A percentile compares a stretch with the other conserved stretches of the same genome.
These are phyloP conservation scores for Coenobita brevimanus DNA, from an alignment of 1,140 invertebrate species.

Conservation along the genomic window DNA sequence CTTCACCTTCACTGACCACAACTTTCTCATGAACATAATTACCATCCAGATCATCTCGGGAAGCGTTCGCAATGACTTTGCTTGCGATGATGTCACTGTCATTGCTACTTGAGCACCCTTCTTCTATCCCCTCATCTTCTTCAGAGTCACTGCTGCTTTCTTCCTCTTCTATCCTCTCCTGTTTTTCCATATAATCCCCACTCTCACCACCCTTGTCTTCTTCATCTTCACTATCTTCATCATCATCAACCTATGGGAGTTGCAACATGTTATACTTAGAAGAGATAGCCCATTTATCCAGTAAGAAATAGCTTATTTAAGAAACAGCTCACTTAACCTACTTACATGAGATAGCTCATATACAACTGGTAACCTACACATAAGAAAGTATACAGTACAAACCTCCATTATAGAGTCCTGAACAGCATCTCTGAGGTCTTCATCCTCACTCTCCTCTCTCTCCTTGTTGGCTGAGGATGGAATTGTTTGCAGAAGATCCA, in stretches of 20 bases:
- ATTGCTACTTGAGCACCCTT: neutral
- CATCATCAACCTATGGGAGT: too few species aligned
- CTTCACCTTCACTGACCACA: conserved; percentile 17
- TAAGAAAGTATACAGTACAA: too few species aligned
- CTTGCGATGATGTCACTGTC: neutral
- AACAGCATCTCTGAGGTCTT: neutral
- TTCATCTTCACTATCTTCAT: neutral
- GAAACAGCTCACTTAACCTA: too few species aligned
- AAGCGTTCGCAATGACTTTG: neutral
- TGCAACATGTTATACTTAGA: too few species aligned
- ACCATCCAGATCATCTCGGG: conserved; percentile 27
- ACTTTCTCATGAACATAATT: conserved; percentile 38
- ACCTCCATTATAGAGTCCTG: conserved; percentile 7
- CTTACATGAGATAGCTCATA: too few species aligned
- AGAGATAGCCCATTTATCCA: too few species aligned
- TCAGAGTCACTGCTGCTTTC: neutral
- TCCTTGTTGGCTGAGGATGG: too few species aligned
- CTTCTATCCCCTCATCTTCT: conserved; percentile 12
- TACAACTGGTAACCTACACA: too few species aligned
- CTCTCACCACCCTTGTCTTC: neutral
- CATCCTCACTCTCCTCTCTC: too few species aligned
- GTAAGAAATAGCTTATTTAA: too few species aligned
- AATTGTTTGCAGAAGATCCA: too few species aligned
- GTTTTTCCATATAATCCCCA: too few species aligned
- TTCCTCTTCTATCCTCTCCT: neutral